Evolutionary conservation across 2,888 invertebrate genomes (phyloP).

Genomic region (Xestoiulus laeticollis): DNA sequence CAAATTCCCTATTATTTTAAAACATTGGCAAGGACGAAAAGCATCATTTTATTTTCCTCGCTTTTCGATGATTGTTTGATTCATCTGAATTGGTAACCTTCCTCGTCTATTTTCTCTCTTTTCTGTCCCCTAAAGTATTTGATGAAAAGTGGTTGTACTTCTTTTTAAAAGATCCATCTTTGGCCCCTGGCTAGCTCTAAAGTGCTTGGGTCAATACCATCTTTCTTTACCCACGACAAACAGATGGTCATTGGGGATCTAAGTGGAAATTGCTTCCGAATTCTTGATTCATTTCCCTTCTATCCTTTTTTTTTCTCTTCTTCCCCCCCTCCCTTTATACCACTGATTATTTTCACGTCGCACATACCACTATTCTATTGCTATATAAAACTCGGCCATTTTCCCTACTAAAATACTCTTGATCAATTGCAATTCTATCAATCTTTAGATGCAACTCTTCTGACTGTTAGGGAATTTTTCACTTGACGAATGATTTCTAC

Average conservation of each 20-base stretch:
- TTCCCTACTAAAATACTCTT: conserved; percentile 34
- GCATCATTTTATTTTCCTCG: neutral
- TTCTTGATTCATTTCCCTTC: conserved; percentile 47
- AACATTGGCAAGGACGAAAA: neutral
- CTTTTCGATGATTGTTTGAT: conserved; percentile 3
- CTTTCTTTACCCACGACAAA: conserved; percentile 45
- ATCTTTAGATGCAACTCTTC: conserved; percentile 22
- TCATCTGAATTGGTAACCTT: neutral
- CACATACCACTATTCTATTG: neutral
- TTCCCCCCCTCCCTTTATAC: conserved; percentile 23
- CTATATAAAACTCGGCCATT: neutral
- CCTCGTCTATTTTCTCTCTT: neutral
- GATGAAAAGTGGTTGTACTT: conserved; percentile 15
- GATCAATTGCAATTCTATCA: conserved; percentile 10
- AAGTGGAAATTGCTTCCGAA: conserved; percentile 50
- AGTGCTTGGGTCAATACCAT: conserved; percentile 45
- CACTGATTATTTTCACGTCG: conserved; percentile 50
- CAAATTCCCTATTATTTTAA: neutral
- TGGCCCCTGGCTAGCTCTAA: conserved; percentile 23
- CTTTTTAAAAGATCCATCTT: neutral
- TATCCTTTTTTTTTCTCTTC: conserved; percentile 29
- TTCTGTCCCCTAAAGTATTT: neutral
- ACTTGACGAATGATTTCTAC: conserved; percentile 43
- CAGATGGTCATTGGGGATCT: conserved; percentile 51
- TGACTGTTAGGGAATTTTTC: conserved; percentile 40